Evolutionary conservation across 2,888 invertebrate species (phyloP), one percentile per base, ranked within the genome.

Genomic region (Onthophagus sagittarius): DNA sequence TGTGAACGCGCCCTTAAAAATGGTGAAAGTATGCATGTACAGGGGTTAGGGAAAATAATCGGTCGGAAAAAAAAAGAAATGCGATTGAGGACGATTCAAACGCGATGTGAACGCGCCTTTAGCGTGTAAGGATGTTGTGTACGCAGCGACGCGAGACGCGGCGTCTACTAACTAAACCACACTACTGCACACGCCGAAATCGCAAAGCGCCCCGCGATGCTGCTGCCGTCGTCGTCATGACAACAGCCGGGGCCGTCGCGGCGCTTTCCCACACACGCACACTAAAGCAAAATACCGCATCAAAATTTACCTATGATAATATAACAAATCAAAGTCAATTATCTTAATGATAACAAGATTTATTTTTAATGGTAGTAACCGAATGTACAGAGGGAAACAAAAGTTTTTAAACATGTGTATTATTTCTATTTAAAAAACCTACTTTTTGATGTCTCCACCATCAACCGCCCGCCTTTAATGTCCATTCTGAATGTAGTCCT

Each of bases 141-240:
- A 67, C 67, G 31, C 15, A 15, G 63, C 15, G 15, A 15, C 15
- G 15, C 13, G 32, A 23, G 6, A 32, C 31, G 23, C 67, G 31
- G 67, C 67, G 31, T n/a, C 67, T 67, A 67, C 67, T 67, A 32
- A 23, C 23, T 23, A 23, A 23, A 23, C 23, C 23, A 23, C n/a
- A n/a, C 15, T 31, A n/a, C 31, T 23, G n/a, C 31, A 23, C 23
- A 23, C 31, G 31, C 32, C n/a, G 31, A 67, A 31, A 11, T 31
- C 67, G 67, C 67, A 23, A 67, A 32, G 31, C 31, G 32, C 23
- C 64, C 64, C 15, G 15, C 67, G 15, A 23, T 67, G 70, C 70
- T 62, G 72, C 67, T 67, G 72, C 65, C 64, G 72, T 72, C 64
- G 72, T 72, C 64, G 72, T 64, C 72, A 72, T 72, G 72, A 72